Conservation (phyloP, 2,113 vertebrate species). For the Gymnogyps californianus region DNA sequence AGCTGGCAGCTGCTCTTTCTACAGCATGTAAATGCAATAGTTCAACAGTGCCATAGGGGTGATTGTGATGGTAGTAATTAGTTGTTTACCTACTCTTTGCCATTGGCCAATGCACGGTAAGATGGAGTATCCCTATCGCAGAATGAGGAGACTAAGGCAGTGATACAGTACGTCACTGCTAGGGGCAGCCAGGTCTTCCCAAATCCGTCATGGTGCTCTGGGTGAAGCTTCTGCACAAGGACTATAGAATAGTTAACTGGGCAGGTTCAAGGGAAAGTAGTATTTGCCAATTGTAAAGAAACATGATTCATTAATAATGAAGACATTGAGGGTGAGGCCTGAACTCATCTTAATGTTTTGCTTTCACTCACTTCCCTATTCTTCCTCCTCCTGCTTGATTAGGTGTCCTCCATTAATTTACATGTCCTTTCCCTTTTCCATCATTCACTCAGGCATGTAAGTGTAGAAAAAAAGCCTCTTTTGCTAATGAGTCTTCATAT, state of each 20-base stretch:
- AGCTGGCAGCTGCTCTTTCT: neutral
- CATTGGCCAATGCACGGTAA: fast-evolving
- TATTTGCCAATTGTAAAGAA: neutral
- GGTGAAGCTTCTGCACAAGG: neutral
- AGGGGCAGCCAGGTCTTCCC: neutral
- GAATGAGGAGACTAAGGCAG: neutral
- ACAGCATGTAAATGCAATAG: fast-evolving
- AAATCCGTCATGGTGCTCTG: neutral
- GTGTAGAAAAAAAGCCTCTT: neutral
- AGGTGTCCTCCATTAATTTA: neutral
- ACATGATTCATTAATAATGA: neutral
- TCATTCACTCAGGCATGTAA: neutral
- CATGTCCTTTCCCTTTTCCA: neutral
- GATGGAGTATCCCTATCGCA: fast-evolving
- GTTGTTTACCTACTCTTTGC: neutral
- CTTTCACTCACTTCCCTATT: neutral
- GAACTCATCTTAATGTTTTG: neutral
- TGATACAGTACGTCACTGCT: fast-evolving
- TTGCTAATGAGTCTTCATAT: neutral
- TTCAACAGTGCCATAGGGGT: fast-evolving
- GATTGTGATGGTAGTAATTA: neutral
- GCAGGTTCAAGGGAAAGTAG: neutral
- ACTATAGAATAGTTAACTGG: neutral
- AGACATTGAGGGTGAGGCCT: neutral
- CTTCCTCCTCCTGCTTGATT: neutral